Conservation (phyloP, 2,888 invertebrate genomes). For the Xestobium rufovillosum region DNA sequence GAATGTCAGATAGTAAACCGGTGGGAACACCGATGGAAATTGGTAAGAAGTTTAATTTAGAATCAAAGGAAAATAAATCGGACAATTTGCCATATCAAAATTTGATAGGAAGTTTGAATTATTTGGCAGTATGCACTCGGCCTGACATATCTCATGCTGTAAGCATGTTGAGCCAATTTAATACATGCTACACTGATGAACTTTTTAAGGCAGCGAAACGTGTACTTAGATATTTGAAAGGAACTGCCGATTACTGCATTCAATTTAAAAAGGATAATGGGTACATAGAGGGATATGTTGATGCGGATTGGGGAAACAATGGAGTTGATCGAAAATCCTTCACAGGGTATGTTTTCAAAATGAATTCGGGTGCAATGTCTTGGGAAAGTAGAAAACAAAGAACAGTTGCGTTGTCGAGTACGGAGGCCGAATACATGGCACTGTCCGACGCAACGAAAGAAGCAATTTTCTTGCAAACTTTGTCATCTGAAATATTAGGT, state of each 20-base stretch:
- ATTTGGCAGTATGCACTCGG: constrained; percentile 1
- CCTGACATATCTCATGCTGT: neutral
- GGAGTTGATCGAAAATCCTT: too few species aligned
- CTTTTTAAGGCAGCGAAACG: neutral
- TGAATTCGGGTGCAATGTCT: too few species aligned
- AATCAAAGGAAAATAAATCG: neutral
- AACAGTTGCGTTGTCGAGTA: too few species aligned
- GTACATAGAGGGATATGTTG: neutral
- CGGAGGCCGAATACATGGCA: too few species aligned
- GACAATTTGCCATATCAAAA: neutral
- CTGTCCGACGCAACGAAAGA: neutral
- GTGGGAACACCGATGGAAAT: too few species aligned
- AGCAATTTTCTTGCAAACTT: neutral
- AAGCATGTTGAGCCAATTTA: too few species aligned
- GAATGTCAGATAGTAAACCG: too few species aligned
- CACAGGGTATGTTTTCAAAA: too few species aligned
- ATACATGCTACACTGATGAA: neutral
- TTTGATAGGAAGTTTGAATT: neutral
- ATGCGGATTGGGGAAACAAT: too few species aligned
- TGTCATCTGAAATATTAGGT: too few species aligned
- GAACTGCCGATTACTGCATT: neutral
- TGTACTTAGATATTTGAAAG: too few species aligned
- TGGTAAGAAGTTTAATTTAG: neutral
- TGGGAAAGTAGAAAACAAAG: too few species aligned
- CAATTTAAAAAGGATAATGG: neutral